Conservation (phyloP, 2,888 invertebrate genomes). For the Drosophila recens region DNA sequence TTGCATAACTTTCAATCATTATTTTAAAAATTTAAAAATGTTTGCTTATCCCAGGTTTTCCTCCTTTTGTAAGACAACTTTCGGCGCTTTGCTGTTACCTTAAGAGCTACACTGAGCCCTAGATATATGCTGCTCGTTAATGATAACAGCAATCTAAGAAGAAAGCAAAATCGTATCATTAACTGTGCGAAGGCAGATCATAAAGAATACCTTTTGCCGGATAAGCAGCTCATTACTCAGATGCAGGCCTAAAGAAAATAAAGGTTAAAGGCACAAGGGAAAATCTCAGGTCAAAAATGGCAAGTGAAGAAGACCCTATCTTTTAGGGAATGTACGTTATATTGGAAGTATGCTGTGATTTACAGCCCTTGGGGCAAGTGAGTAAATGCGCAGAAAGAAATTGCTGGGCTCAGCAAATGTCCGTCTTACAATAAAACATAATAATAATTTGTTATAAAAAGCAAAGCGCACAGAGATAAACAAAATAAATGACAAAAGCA, state of each 20-base stretch:
- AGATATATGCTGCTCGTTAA: constrained; percentile 43
- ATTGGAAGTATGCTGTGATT: constrained; percentile 52
- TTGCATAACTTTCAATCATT: not conserved
- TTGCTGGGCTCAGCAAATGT: constrained; percentile 68
- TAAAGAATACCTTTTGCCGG: constrained; percentile 57
- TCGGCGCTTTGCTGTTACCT: not conserved
- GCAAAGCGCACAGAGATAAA: constrained; percentile 74
- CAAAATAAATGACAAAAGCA: constrained; percentile 82
- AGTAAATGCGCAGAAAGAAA: constrained; percentile 40
- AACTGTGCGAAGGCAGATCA: constrained; percentile 33
- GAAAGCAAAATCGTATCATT: constrained; percentile 66
- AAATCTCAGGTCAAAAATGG: constrained; percentile 58
- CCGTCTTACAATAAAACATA: constrained; percentile 69
- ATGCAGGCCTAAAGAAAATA: constrained; percentile 37
- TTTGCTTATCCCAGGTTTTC: too few species aligned
- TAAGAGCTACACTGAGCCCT: not conserved
- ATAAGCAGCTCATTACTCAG: constrained; percentile 80
- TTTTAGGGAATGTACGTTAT: constrained; percentile 5
- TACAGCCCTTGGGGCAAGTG: constrained; percentile 43
- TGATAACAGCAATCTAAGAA: constrained; percentile 23
- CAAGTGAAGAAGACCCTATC: constrained; percentile 4
- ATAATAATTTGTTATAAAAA: constrained; percentile 82
- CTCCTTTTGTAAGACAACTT: too few species aligned
- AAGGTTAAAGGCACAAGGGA: constrained; percentile 23
- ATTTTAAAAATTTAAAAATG: not conserved